Conservation (phyloP, 2,888 invertebrate genomes). For the Malachius bipustulatus region DNA sequence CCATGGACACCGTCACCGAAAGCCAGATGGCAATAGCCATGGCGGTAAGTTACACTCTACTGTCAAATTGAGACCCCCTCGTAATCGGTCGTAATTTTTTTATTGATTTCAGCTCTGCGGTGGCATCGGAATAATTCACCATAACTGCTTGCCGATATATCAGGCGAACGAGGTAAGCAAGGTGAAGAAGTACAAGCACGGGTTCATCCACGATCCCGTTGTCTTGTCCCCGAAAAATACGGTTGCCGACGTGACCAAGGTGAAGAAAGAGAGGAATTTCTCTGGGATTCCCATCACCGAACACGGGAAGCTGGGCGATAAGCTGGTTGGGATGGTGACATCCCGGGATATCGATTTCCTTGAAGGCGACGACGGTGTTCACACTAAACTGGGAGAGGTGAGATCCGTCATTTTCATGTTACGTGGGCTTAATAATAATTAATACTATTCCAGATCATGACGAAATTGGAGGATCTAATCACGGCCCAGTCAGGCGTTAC, state of each 20-base stretch:
- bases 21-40: constrained; percentile 98
- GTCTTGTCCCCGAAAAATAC: constrained; percentile 81
- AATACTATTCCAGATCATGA: too few relatives aligned
- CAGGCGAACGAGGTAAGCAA: constrained; percentile 93
- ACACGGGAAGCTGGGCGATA: constrained; percentile 86
- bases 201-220: too few relatives aligned
- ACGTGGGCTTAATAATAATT: too few relatives aligned
- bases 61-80: too few relatives aligned
- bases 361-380: constrained; percentile 48
- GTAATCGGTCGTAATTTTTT: too few relatives aligned
- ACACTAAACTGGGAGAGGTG: constrained; percentile 54
- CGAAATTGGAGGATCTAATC: too few relatives aligned
- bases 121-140: constrained; percentile 95
- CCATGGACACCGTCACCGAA: constrained; percentile 99
- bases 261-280: constrained; percentile 86
- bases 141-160: constrained; percentile 88
- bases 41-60: too few relatives aligned
- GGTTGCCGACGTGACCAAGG: constrained; percentile 75
- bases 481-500: too few relatives aligned
- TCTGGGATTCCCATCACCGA: constrained; percentile 95
- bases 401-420: too few relatives aligned
- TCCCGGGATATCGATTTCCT: constrained; percentile 77
- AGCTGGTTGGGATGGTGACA: constrained; percentile 91
- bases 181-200: constrained; percentile 98
- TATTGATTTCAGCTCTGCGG: too few relatives aligned